Conservation (phyloP, 2,888 invertebrate genomes). For the Drosophila meridionalis region DNA sequence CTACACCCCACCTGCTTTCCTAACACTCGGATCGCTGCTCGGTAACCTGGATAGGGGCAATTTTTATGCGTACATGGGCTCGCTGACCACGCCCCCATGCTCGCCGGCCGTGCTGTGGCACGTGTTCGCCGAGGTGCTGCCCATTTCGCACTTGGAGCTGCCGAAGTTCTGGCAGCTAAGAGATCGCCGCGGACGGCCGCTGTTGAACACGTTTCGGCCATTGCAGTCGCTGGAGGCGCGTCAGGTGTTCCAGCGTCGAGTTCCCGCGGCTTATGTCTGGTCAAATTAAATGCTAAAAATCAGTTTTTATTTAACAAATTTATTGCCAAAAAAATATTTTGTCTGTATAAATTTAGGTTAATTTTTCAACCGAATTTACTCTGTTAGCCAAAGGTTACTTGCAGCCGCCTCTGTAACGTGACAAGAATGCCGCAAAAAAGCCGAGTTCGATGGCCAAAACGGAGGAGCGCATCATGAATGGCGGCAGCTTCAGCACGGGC, state of each 20-base stretch:
- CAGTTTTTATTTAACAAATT: constrained; percentile 17
- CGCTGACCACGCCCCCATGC: constrained; percentile 91
- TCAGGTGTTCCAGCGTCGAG: constrained; percentile 82
- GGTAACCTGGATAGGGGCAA: constrained; percentile 72
- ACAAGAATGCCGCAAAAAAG: constrained; percentile 49
- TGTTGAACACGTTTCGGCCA: constrained; percentile 75
- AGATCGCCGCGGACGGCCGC: constrained; percentile 48
- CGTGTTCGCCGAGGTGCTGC: constrained; percentile 87
- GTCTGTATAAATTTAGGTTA: constrained; percentile 4
- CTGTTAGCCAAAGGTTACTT: constrained; percentile 19
- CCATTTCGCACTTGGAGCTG: constrained; percentile 83
- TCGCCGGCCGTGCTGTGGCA: constrained; percentile 90
- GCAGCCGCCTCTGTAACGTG: constrained; percentile 28
- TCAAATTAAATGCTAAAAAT: constrained; percentile 3
- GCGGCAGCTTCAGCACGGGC: constrained; percentile 31
- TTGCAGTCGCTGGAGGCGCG: constrained; percentile 69
- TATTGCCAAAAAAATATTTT: constrained; percentile 24
- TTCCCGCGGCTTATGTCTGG: constrained; percentile 69
- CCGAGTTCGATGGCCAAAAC: constrained; percentile 56
- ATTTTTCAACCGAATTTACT: neutral
- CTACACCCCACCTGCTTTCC: constrained; percentile 53
- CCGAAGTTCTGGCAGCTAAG: constrained; percentile 78
- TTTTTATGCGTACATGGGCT: constrained; percentile 86
- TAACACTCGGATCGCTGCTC: constrained; percentile 76
- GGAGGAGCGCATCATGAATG: constrained; percentile 30